A percentile compares a stretch with the other conserved stretches of the same genome.
Conservation (phyloP, 2,113 vertebrate genomes). For the Piprites chloris region DNA sequence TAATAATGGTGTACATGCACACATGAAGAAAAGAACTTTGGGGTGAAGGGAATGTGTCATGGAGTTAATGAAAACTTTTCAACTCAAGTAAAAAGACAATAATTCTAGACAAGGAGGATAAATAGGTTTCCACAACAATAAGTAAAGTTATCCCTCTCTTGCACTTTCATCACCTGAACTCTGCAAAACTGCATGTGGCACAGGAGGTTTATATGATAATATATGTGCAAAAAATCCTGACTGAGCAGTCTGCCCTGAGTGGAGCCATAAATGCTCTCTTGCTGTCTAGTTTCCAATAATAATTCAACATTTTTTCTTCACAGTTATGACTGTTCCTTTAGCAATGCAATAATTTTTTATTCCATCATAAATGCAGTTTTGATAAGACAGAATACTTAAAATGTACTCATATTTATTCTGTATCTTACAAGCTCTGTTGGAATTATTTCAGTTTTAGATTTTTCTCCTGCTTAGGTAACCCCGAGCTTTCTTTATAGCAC, state of each 20-base stretch:
- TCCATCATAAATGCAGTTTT: background rate
- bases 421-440: background rate
- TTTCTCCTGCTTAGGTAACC: background rate
- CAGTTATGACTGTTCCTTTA: constrained; percentile 15
- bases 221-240: background rate
- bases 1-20: background rate
- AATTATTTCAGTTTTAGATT: background rate
- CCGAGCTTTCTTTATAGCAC: background rate
- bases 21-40: background rate
- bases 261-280: background rate
- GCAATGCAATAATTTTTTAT: background rate
- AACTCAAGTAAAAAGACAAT: background rate
- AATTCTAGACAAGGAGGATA: background rate
- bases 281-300: background rate
- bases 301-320: constrained; percentile 13
- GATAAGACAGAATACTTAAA: background rate
- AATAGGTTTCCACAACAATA: background rate
- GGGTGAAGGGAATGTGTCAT: background rate
- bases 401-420: background rate
- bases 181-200: background rate
- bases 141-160: background rate
- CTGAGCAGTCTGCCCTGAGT: background rate
- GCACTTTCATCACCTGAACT: background rate
- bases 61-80: background rate
- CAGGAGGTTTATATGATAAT: background rate